These are phyloP conservation scores for Bursaphelenchus okinawaensis DNA, from an alignment of 2,888 invertebrate species.

Conservation along the genomic window DNA sequence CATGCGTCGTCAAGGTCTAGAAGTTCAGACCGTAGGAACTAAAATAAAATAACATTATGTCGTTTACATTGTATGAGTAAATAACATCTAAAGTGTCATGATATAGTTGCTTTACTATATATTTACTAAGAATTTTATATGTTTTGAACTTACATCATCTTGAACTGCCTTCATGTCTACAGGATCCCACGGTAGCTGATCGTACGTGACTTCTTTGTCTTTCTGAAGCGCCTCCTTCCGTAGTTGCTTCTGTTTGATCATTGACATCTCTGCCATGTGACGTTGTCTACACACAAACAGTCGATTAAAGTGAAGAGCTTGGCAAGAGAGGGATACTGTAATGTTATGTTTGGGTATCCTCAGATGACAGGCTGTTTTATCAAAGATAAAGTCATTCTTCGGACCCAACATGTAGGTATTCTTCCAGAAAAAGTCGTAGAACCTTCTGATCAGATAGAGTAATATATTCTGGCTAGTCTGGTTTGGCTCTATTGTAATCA, in stretches of 20 bases:
- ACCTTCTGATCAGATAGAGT: constrained; percentile 10
- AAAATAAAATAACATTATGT: constrained; percentile 2
- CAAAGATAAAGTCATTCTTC: constrained; percentile 6
- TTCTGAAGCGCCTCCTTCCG: constrained; percentile 3
- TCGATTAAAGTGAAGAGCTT: background rate
- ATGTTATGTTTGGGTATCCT: constrained; percentile 7
- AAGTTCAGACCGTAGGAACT: constrained; percentile 26
- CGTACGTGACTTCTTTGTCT: background rate
- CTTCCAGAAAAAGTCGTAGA: constrained; percentile 19
- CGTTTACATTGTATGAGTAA: background rate
- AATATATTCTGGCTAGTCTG: constrained; percentile 7
- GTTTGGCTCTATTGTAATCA: constrained; percentile 16
- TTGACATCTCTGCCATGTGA: background rate
- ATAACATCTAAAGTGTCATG: background rate
- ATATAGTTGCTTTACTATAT: too few relatives aligned
- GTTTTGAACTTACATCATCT: constrained; percentile 12
- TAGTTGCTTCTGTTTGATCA: background rate
- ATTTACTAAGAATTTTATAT: too few relatives aligned
- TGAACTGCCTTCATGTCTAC: constrained; percentile 18
- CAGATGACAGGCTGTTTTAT: constrained; percentile 13
- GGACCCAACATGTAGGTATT: constrained; percentile 1
- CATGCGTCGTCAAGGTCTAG: constrained; percentile 43
- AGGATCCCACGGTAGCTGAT: constrained; percentile 8
- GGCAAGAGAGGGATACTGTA: background rate
- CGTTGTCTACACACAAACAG: constrained; percentile 3